Percentiles rank a stretch among this genome's conserved stretches.
Evolutionary conservation across 2,797 vertebrate species (phyloP).

Genomic region (Enteromius anoplus): DNA sequence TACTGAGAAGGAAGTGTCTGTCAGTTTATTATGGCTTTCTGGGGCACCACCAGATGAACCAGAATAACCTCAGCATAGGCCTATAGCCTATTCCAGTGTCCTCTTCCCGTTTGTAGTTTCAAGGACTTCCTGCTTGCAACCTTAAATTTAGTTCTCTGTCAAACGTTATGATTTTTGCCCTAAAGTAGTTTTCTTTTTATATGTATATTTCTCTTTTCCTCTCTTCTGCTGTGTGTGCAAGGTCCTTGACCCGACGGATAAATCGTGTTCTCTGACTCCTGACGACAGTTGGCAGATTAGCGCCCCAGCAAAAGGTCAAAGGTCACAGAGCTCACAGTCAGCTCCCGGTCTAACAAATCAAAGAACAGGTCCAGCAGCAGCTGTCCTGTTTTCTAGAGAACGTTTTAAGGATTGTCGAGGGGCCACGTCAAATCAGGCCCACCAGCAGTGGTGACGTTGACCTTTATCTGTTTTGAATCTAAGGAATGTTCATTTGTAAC

Average conservation of each 20-base stretch:
- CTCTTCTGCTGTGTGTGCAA: constrained; percentile 50
- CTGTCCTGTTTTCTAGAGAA: constrained; percentile 53
- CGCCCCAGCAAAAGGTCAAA: constrained; percentile 55
- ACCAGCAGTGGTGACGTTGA: constrained; percentile 17
- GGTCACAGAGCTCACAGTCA: constrained; percentile 58
- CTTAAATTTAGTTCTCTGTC: not conserved
- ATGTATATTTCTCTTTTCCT: not conserved
- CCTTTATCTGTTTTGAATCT: not conserved
- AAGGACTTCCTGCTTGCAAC: constrained; percentile 2
- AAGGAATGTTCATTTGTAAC: not conserved
- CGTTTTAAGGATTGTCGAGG: constrained; percentile 18
- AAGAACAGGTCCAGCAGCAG: constrained; percentile 46
- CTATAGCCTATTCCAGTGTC: constrained; percentile 31
- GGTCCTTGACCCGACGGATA: constrained; percentile 62
- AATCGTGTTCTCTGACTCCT: constrained; percentile 64
- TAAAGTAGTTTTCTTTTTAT: not conserved
- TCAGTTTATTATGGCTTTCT: constrained; percentile 19
- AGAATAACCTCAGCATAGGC: constrained; percentile 25
- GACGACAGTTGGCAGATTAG: constrained; percentile 66
- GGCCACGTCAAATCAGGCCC: not conserved
- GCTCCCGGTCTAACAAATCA: constrained; percentile 52
- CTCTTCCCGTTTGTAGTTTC: constrained; percentile 53
- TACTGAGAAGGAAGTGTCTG: constrained; percentile 25
- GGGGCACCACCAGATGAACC: constrained; percentile 27
- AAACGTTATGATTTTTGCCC: not conserved